Evolutionary conservation across 2,113 vertebrate species (phyloP).

Genomic region (Cyanocitta stelleri): DNA sequence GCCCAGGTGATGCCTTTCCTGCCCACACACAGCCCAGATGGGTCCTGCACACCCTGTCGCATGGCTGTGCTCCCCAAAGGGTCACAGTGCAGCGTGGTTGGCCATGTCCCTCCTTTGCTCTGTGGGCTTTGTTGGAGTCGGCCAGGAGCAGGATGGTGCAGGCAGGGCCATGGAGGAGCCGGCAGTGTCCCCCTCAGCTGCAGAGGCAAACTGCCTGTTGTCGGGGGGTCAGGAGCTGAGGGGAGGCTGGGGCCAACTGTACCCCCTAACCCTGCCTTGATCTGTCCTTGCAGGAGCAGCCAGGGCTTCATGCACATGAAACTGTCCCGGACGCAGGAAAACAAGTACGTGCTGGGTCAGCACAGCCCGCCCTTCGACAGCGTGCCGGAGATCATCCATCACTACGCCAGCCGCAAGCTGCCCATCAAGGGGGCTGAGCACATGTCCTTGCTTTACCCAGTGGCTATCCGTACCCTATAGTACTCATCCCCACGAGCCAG

Average conservation of each 20-base stretch:
- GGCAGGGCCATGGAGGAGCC: neutral
- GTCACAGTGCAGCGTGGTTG: neutral
- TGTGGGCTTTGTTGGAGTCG: neutral
- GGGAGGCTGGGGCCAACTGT: too few relatives aligned
- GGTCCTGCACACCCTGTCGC: neutral
- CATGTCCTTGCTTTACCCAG: slow-evolving; percentile 96
- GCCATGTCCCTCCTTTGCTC: neutral
- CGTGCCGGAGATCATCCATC: slow-evolving; percentile 93
- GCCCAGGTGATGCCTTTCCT: neutral
- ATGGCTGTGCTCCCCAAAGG: fast-evolving
- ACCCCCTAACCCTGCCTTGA: neutral
- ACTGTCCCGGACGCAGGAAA: slow-evolving; percentile 92
- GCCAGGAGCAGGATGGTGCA: neutral
- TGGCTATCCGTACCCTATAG: slow-evolving; percentile 95
- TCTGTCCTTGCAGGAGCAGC: slow-evolving; percentile 84
- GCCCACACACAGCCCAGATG: fast-evolving
- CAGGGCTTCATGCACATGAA: slow-evolving; percentile 99
- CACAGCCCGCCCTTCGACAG: slow-evolving; percentile 96
- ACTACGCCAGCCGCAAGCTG: slow-evolving; percentile 96
- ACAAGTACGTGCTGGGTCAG: slow-evolving; percentile 94
- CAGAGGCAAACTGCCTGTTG: neutral
- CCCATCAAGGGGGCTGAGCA: slow-evolving; percentile 98
- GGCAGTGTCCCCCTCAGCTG: neutral
- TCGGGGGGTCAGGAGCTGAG: neutral
- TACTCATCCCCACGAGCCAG: neutral